Base-by-base conservation (phyloP, 2,888 invertebrate genomes). In the Harmothoe impar region DNA sequence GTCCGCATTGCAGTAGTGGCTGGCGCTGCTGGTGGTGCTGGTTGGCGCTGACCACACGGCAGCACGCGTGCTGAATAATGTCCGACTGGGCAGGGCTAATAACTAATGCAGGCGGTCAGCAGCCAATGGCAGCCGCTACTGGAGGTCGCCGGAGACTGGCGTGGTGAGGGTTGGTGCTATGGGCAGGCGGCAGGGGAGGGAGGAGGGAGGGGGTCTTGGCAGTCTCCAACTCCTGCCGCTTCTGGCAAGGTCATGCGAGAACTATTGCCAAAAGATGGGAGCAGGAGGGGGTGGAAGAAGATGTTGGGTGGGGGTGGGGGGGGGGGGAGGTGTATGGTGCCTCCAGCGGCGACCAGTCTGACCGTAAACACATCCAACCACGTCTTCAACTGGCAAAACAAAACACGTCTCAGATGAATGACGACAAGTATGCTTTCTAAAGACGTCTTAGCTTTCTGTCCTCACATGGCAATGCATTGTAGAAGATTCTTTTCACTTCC, bases 51-150 rank as follows among this genome's bases (percentile, higher is more conserved):
- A 86, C 86, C 86, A 86, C 81, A 52, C 54, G 31, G 84, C 78
- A 29, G 7, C 54, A 0, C 7, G 54, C 84, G 51, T 20, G 23
- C 86, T 86, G 86, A 86, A 86, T 86, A 86, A 86, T 86, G 56
- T 86, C 33, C 86, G 52, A 52, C 52, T 86, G 86, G 86, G 86
- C 86, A 52, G 86, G 86, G 54, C 86, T 56, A 33, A 86, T 86
- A 86, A 86, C 86, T 86, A 86, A 86, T 86, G 86, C 86, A 56
- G 52, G 29, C 86, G 86, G 86, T 86, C 86, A 86, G 86, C 86
- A 86, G 86, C 86, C 86, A 86, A 86, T 86, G 56, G 31, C 86
- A 86, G 86, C 3, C 86, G 52, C 12, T n/a, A 25, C 86, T 56
- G 54, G 86, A 54, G 86, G 86, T 86, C 86, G 86, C 25, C 25